Conservation (phyloP, 2,888 invertebrate species). For the Teleogryllus oceanicus region DNA sequence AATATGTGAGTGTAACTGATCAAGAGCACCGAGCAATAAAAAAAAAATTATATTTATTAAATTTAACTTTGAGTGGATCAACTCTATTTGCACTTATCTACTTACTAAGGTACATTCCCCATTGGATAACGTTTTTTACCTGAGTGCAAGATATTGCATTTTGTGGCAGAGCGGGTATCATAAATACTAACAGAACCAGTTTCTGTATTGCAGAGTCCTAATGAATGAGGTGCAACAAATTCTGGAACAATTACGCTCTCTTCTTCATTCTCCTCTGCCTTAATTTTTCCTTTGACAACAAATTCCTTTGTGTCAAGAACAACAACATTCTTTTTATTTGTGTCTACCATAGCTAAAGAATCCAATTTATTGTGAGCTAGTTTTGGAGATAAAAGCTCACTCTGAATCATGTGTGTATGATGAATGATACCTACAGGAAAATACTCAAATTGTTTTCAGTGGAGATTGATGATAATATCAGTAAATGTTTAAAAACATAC, state of each 20-base stretch:
- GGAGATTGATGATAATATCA: neutral
- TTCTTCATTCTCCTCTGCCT: neutral
- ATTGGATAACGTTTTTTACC: neutral
- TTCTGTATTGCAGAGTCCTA: conserved; percentile 22
- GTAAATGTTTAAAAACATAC: conserved; percentile 12
- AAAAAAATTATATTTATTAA: no score
- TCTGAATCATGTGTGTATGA: neutral
- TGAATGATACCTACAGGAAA: conserved; percentile 24
- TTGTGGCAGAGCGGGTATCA: conserved; percentile 23
- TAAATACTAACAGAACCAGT: conserved; percentile 19
- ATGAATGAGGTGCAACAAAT: conserved; percentile 21
- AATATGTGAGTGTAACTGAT: no score
- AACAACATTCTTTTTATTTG: neutral
- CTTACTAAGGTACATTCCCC: no score
- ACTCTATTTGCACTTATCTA: no score
- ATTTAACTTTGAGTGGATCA: no score
- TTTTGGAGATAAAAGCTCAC: conserved; percentile 22
- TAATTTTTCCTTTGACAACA: neutral
- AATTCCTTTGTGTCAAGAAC: conserved; percentile 11
- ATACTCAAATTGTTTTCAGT: neutral
- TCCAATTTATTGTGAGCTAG: conserved; percentile 19
- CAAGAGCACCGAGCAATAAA: no score
- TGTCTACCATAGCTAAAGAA: conserved; percentile 6
- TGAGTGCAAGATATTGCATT: neutral
- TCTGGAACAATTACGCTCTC: neutral